phyloP scores from a whole-genome alignment of 1,140 invertebrate genomes.

The Schlechtendalia chinensis region DNA sequence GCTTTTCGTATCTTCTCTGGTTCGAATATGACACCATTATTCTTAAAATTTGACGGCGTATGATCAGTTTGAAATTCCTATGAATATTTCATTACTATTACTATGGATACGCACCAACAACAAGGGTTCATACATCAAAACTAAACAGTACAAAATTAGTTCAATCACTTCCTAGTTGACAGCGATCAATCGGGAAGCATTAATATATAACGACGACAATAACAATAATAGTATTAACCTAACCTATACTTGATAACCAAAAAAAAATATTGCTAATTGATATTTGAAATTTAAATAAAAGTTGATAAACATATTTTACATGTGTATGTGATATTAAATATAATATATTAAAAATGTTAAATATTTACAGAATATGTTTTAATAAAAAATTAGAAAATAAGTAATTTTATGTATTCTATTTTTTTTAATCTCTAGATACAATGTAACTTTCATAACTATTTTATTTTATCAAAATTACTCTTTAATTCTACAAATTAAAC shows the following conservation, averaged over 20 bases:
- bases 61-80: slow-evolving; percentile 27
- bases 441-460: too few species aligned
- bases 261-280: background rate
- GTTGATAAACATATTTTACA: background rate
- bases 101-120: slow-evolving; percentile 44
- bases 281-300: background rate
- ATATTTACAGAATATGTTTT: too few species aligned
- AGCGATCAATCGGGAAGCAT: background rate
- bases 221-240: too few species aligned
- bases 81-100: slow-evolving; percentile 38
- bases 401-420: too few species aligned
- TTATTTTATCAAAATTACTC: too few species aligned
- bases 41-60: background rate
- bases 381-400: too few species aligned
- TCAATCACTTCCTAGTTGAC: slow-evolving; percentile 16
- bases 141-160: background rate
- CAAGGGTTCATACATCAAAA: background rate
- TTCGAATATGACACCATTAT: background rate
- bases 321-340: too few species aligned
- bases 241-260: background rate
- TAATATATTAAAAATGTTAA: too few species aligned
- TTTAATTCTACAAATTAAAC: too few species aligned
- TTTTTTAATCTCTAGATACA: too few species aligned
- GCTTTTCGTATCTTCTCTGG: slow-evolving; percentile 35
- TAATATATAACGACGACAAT: background rate